A percentile compares a stretch with the other conserved stretches of the same genome.
Evolutionary conservation across 2,113 vertebrate species (phyloP).

Genomic region (Alligator sinensis): DNA sequence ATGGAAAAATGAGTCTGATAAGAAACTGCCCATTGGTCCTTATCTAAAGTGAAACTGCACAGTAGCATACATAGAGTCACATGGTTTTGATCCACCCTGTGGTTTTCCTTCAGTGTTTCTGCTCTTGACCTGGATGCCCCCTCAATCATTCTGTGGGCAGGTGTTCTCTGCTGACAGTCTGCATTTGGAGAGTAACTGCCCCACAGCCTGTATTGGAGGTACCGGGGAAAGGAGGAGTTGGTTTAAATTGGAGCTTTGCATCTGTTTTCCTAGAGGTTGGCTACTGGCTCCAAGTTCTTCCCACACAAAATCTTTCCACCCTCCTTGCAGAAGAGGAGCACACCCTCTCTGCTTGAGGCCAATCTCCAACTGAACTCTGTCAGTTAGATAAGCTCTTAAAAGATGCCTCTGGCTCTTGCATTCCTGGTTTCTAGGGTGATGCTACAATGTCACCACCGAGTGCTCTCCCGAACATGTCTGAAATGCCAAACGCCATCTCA

Average conservation of each 20-base stretch:
- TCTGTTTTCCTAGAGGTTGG: not conserved
- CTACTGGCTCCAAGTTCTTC: not conserved
- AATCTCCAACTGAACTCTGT: not conserved
- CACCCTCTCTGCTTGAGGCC: not conserved
- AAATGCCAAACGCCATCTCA: not conserved
- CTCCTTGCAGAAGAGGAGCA: not conserved
- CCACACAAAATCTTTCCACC: not conserved
- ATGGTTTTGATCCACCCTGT: constrained; percentile 31
- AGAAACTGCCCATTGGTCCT: not conserved
- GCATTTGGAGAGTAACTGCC: not conserved
- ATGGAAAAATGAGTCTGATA: not conserved
- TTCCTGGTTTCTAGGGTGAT: constrained; percentile 42
- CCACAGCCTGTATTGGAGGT: not conserved
- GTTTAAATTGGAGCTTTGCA: not conserved
- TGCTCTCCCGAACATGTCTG: not conserved
- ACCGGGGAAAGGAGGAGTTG: not conserved
- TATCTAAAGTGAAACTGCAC: not conserved
- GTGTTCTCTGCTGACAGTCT: rapidly evolving
- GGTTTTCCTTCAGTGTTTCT: not conserved
- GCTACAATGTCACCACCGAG: not conserved
- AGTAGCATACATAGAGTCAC: constrained; percentile 24
- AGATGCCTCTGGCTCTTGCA: not conserved
- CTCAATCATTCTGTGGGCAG: not conserved
- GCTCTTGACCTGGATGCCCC: not conserved
- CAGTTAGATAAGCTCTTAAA: not conserved